phyloP scores from a whole-genome alignment of 2,888 invertebrate species.

The Spisula solida region DNA sequence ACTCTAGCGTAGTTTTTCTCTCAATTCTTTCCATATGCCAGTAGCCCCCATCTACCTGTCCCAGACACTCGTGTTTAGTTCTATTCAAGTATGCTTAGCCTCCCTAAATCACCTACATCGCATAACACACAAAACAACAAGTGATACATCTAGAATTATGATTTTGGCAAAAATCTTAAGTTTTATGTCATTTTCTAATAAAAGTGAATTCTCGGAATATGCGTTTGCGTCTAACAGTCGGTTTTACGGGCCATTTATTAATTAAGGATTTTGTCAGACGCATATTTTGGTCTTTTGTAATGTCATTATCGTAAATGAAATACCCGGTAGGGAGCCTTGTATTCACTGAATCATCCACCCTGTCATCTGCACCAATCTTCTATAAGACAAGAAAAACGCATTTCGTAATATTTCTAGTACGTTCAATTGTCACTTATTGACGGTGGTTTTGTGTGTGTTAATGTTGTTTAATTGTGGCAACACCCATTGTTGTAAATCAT shows the following conservation, averaged over 20 bases:
- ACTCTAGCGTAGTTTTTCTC: slow-evolving; percentile 6
- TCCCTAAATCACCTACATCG: neutral
- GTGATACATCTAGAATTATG: slow-evolving; percentile 7
- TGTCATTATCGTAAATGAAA: neutral
- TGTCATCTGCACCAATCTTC: neutral
- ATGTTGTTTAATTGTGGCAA: no score
- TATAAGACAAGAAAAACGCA: neutral
- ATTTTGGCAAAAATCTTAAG: slow-evolving; percentile 23
- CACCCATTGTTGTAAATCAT: no score
- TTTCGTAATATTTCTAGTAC: neutral
- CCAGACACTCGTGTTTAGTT: neutral
- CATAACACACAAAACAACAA: neutral
- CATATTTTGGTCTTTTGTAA: neutral
- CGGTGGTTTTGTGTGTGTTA: no score
- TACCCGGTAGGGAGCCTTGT: neutral
- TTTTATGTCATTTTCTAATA: slow-evolving; percentile 27
- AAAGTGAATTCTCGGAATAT: slow-evolving; percentile 21
- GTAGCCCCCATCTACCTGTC: slow-evolving; percentile 21
- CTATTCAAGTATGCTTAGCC: neutral
- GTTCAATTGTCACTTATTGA: neutral
- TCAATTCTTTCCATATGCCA: neutral
- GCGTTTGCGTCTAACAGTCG: neutral
- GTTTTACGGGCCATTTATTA: slow-evolving; percentile 22
- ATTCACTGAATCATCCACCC: neutral
- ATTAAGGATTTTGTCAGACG: slow-evolving; percentile 12